Percentiles rank a stretch among this genome's conserved stretches.
Evolutionary conservation across 2,113 vertebrate species (phyloP).

Genomic region (Corapipo altera): DNA sequence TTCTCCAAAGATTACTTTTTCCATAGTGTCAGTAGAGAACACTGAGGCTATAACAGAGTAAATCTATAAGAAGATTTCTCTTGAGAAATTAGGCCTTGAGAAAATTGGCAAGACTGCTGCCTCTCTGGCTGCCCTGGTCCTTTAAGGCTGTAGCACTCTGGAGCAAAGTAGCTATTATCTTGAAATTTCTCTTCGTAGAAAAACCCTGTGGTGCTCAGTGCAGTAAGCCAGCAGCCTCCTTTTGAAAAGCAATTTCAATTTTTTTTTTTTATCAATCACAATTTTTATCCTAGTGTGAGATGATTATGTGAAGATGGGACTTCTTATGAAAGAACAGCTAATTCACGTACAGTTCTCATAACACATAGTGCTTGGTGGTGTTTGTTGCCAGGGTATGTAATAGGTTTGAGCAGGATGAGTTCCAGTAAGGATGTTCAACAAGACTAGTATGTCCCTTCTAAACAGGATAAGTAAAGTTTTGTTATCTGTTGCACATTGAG

Average conservation of each 20-base stretch:
- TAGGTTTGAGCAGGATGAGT: background rate
- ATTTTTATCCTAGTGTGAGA: background rate
- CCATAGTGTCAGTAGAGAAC: background rate
- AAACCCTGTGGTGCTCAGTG: background rate
- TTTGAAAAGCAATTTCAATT: background rate
- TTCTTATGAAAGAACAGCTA: background rate
- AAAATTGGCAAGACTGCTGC: slow-evolving; percentile 82
- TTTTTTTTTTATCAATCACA: background rate
- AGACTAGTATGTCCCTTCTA: background rate
- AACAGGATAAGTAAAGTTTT: slow-evolving; percentile 11
- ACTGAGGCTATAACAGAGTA: background rate
- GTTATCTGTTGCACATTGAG: slow-evolving; percentile 5
- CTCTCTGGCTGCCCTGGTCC: slow-evolving; percentile 53
- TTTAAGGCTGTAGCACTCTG: slow-evolving; percentile 72
- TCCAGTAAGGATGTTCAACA: background rate
- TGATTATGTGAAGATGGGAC: background rate
- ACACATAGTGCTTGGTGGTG: background rate
- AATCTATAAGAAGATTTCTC: slow-evolving; percentile 48
- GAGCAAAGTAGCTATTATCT: slow-evolving; percentile 72
- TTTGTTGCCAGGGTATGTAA: background rate
- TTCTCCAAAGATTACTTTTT: background rate
- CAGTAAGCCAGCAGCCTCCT: background rate
- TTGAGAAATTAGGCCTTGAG: slow-evolving; percentile 70
- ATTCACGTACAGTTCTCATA: background rate
- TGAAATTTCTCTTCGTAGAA: background rate